These are phyloP conservation scores for Semnornis frantzii DNA, from an alignment of 2,113 vertebrate genomes.

Conservation along the genomic window DNA sequence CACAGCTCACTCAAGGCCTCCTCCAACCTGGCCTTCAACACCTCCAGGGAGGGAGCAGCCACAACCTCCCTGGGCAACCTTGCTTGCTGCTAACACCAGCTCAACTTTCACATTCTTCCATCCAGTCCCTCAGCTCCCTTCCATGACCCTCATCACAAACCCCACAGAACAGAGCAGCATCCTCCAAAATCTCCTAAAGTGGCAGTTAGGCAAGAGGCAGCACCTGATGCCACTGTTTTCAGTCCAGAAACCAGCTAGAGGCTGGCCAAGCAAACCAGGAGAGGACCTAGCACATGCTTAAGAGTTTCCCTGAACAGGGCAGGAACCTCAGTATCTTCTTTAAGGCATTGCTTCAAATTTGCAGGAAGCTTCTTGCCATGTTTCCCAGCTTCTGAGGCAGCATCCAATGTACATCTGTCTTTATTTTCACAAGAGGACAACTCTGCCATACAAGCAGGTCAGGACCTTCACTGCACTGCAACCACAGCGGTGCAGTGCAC, in stretches of 20 bases:
- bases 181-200: background rate
- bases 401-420: fast-evolving
- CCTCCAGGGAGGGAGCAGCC: too few relatives aligned
- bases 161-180: background rate
- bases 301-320: background rate
- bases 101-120: too few relatives aligned
- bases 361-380: background rate
- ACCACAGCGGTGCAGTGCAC: fast-evolving
- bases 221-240: fast-evolving
- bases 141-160: background rate
- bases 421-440: background rate
- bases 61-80: too few relatives aligned
- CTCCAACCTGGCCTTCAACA: too few relatives aligned
- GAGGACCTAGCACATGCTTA: fast-evolving
- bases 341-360: background rate
- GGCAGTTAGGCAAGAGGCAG: background rate
- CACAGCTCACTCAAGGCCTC: too few relatives aligned
- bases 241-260: background rate
- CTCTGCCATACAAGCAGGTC: background rate
- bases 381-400: background rate
- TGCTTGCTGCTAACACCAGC: too few relatives aligned
- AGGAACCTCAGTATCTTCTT: background rate
- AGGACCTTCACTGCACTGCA: background rate
- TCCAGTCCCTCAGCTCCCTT: background rate
- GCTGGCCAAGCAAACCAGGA: background rate